Percentiles rank a stretch among this genome's conserved stretches.
phyloP scores from a whole-genome alignment of 2,888 invertebrate genomes.

The Dusona sp. region DNA sequence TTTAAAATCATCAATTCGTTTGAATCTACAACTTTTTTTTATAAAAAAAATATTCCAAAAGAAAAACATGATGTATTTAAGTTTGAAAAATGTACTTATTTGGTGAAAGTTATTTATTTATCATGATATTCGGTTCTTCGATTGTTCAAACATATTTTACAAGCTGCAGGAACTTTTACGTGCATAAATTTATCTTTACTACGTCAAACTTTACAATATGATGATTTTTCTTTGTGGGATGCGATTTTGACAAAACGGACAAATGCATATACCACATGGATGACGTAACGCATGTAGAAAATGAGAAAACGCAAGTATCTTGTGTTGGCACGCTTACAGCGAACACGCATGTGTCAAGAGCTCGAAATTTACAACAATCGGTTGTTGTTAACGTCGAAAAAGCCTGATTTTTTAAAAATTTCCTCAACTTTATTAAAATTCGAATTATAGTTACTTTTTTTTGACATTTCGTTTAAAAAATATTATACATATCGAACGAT shows the following conservation, averaged over 20 bases:
- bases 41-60: neutral
- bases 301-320: constrained; percentile 58
- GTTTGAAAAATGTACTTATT: neutral
- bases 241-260: constrained; percentile 3
- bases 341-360: neutral
- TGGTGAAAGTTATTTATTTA: neutral
- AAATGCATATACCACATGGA: neutral
- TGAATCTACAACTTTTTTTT: neutral
- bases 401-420: neutral
- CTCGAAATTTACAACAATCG: constrained; percentile 15
- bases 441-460: neutral
- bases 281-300: constrained; percentile 57
- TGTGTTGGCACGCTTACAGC: constrained; percentile 29
- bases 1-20: neutral
- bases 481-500: neutral
- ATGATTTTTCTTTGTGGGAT: constrained; percentile 2
- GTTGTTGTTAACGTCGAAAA: neutral
- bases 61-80: neutral
- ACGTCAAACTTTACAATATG: neutral
- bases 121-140: neutral
- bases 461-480: neutral
- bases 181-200: neutral
- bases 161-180: neutral
- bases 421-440: neutral
- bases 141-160: neutral